A percentile compares a stretch with the other conserved stretches of the same genome.
Conservation (phyloP, 2,797 vertebrate species). For the Phrynocephalus guinanensis region DNA sequence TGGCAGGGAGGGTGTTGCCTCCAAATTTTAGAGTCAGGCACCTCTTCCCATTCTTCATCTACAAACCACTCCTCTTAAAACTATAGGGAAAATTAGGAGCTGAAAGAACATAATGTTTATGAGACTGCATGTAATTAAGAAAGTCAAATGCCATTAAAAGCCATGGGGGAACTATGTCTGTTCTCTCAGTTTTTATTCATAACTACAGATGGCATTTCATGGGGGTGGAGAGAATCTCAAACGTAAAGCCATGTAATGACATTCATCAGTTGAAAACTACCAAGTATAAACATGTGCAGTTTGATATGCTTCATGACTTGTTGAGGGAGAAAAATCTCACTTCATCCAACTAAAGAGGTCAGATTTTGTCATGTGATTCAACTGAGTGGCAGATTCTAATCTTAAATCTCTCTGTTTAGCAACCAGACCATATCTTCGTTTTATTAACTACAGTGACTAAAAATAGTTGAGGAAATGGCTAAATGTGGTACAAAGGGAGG, state of each 20-base stretch:
- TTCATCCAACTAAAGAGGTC: conserved; percentile 8
- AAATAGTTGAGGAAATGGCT: not conserved
- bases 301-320: not conserved
- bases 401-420: not conserved
- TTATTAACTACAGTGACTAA: conserved; percentile 1
- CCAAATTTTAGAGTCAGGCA: too few relatives aligned
- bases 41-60: too few relatives aligned
- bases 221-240: not conserved
- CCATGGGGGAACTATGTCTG: not conserved
- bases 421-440: not conserved
- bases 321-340: not conserved
- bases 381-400: not conserved
- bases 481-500: not conserved
- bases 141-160: not conserved
- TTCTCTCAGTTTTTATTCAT: not conserved
- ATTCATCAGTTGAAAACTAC: not conserved
- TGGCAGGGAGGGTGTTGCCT: too few relatives aligned
- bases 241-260: not conserved
- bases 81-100: not conserved
- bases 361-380: conserved; percentile 13
- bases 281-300: not conserved
- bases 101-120: not conserved
- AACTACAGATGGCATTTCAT: not conserved
- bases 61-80: not conserved
- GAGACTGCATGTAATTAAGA: not conserved